Base-by-base conservation (phyloP, 64 coral and sea anemone species). In the Actinia equina region DNA sequence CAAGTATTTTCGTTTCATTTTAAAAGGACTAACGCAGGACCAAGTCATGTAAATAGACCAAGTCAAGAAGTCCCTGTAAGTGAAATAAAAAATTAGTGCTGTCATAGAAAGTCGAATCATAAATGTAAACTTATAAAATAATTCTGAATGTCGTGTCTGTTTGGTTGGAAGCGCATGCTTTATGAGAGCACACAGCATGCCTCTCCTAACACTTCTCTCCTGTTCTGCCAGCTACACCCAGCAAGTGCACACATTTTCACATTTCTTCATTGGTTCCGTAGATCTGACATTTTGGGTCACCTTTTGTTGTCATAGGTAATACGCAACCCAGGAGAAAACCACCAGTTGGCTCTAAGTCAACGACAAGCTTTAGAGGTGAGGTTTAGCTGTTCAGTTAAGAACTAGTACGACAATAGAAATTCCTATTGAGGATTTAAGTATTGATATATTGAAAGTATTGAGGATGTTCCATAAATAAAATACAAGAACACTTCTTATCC, bases 281-380 rank as follows among this genome's bases (percentile, higher is more conserved):
- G 59, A 5, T 19, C 15, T 60, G 15, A 18, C 4, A 60, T 5
- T 60, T 60, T 18, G 18, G 59, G 16, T 60, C 62, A 25, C 7
- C 7, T 4, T 22, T 65, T 65, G 22, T 18, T 87, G 23, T 15
- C 8, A n/a, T 58, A 95, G 93, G 87, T 93, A 27, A 86, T 93
- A 49, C 87, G 91, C 44, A 93, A 86, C 87, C 87, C 91, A 82
- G 74, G 81, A 76, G 87, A 90, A 41, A 83, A 74, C 30, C 88
- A 90, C 45, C 88, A 90, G 52, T 44, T 93, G 26, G 71, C 82
- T 65, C 4, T 93, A 17, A 88, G 89, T 69, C 94, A 97, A 67
- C 85, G 91, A 52, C 94, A 97, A 88, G 94, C 94, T 19, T 61
- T 97, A 51, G 94, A 97, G 94, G 94, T 97, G 41, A 61, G 76